Conservation (phyloP, 2,113 vertebrate species). For the Zonotrichia leucophrys region DNA sequence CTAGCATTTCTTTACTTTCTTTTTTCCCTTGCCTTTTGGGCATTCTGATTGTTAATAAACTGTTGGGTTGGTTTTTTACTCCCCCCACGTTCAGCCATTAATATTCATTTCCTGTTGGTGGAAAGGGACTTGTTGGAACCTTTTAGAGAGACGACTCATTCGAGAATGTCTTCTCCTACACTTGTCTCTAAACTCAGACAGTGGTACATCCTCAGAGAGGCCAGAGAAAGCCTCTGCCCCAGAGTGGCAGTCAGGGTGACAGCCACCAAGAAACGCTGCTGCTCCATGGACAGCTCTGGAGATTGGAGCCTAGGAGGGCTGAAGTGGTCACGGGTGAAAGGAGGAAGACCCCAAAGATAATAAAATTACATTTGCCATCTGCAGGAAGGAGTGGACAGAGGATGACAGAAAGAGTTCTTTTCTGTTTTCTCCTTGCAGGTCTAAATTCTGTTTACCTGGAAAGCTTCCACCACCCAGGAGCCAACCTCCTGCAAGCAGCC, state of each 20-base stretch:
- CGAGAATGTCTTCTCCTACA: not conserved
- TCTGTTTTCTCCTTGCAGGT: not conserved
- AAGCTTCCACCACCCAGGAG: not conserved
- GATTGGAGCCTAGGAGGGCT: not conserved
- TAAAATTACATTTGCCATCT: not conserved
- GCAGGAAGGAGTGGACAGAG: not conserved
- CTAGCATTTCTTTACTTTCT: not conserved
- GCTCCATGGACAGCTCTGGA: not conserved
- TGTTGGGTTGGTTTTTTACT: not conserved
- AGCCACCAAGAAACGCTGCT: not conserved
- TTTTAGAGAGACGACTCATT: not conserved
- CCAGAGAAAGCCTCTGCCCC: not conserved
- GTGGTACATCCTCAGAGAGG: rapidly evolving
- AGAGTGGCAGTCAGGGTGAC: not conserved
- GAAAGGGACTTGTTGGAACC: not conserved
- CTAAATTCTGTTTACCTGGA: not conserved
- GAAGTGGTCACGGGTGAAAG: not conserved
- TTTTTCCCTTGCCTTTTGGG: not conserved
- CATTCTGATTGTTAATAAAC: not conserved
- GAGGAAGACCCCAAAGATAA: not conserved
- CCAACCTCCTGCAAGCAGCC: not conserved
- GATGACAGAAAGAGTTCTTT: not conserved
- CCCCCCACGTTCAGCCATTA: not conserved
- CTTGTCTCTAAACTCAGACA: not conserved
- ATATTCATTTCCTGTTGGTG: not conserved